Evolutionary conservation across 2,113 vertebrate species (phyloP).

Genomic region (Python bivittatus): DNA sequence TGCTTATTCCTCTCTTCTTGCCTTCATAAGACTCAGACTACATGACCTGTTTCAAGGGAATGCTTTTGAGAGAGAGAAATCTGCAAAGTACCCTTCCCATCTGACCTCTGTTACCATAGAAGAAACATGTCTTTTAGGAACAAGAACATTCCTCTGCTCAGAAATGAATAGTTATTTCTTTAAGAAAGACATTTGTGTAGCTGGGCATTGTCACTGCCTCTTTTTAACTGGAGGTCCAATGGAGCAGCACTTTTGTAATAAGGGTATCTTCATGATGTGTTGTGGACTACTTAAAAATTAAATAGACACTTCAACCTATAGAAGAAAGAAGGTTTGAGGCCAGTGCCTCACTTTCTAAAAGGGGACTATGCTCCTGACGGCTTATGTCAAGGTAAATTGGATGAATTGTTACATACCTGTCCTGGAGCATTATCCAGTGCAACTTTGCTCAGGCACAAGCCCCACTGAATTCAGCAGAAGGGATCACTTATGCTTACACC

Average conservation of each 20-base stretch:
- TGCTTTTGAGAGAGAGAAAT: constrained; percentile 65
- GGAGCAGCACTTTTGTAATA: constrained; percentile 71
- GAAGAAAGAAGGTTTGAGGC: constrained; percentile 47
- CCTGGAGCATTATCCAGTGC: not conserved
- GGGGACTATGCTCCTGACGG: constrained; percentile 34
- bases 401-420: constrained; percentile 67
- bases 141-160: constrained; percentile 60
- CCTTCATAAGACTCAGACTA: constrained; percentile 80
- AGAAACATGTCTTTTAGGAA: constrained; percentile 66
- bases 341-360: constrained; percentile 26
- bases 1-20: constrained; percentile 71
- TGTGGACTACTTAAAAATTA: constrained; percentile 79
- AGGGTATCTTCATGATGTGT: constrained; percentile 81
- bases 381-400: constrained; percentile 68
- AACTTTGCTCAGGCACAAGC: not conserved
- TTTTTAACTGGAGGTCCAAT: constrained; percentile 74
- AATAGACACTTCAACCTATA: constrained; percentile 65
- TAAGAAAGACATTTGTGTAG: constrained; percentile 62
- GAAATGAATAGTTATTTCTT: constrained; percentile 61
- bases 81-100: constrained; percentile 56
- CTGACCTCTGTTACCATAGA: constrained; percentile 66
- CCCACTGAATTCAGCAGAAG: not conserved
- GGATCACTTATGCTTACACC: not conserved
- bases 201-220: constrained; percentile 63
- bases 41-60: constrained; percentile 76